These are phyloP conservation scores for Pedetes capensis DNA, from an alignment of 2,113 vertebrate genomes.

Conservation along the genomic window DNA sequence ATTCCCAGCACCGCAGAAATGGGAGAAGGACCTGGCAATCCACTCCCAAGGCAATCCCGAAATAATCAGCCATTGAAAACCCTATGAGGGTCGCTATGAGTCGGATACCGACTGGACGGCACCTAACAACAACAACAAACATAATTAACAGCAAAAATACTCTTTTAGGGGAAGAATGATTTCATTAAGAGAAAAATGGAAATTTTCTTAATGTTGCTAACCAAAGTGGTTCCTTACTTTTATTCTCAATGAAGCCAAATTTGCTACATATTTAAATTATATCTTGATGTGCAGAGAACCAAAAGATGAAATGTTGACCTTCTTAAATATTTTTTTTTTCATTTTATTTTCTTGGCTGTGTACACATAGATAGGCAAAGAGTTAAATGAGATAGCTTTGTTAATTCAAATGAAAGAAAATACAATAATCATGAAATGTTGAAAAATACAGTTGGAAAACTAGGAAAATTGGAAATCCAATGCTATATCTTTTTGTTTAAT, in stretches of 20 bases:
- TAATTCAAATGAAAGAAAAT: slow-evolving; percentile 41
- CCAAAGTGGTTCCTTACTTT: not conserved
- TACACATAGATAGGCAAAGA: not conserved
- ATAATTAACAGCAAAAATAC: not conserved
- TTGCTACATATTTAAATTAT: slow-evolving; percentile 10
- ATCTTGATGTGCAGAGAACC: not conserved
- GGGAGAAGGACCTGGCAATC: no score
- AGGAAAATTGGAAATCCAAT: not conserved
- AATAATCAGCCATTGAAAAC: no score
- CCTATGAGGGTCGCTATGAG: no score
- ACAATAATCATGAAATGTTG: not conserved
- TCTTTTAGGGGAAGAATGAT: not conserved
- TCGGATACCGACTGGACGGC: no score
- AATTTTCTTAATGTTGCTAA: slow-evolving; percentile 14
- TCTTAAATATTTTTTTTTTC: slow-evolving; percentile 5
- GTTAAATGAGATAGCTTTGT: not conserved
- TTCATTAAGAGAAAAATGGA: slow-evolving; percentile 42
- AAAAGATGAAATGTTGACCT: slow-evolving; percentile 36
- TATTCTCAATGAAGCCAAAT: not conserved
- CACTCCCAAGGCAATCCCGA: no score
- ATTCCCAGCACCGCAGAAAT: no score
- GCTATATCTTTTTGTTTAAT: not conserved
- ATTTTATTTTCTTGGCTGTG: slow-evolving; percentile 31
- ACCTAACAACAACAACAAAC: no score
- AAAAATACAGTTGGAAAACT: not conserved